Base-by-base conservation (phyloP, 2,113 vertebrate species). In the Microcebus ravelobensis region DNA sequence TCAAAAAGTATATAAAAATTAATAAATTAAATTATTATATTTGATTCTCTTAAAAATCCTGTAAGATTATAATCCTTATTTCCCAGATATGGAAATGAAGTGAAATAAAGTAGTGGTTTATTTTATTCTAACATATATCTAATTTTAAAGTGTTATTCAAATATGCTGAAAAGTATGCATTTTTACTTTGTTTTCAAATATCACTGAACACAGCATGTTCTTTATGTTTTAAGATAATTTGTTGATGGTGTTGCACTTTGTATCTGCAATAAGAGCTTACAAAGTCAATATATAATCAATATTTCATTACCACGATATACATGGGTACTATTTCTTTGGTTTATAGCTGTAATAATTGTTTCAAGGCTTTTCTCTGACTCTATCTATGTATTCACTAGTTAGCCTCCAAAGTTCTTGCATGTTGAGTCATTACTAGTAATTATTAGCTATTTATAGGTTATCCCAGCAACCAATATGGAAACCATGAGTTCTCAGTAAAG, bases 271-370 rank as follows among this genome's bases (percentile, higher is more conserved):
- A 25, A 85, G 71, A 87, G 23, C 52, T 92, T 94, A 92, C 77
- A n/a, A 82, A 94, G 52, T 95, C 86, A 92, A 92, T 86, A 45
- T n/a, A 25, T 74, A 95, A 96, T 97, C 91, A 97, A 85, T 97
- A 95, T 95, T 97, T 97, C 92, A 97, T 96, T 95, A 97, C 31
- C 7, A 57, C 42, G 91, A 89, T 68, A 70, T n/a, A 86, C 36
- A 23, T 92, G 39, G 39, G 73, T 73, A 87, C 45, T 87, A 31
- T 63, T 94, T 87, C 91, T 94, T 96, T 96, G 61, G 23, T 96
- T 96, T 93, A 83, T 63, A 95, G 77, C 14, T 68, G 6, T 34
- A 96, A 50, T 83, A 90, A 77, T 85, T 92, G 36, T 94, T 92
- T 90, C 17, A 74, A 88, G 42, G 23, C 23, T 65, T 95, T 88